phyloP scores from a whole-genome alignment of 2,888 invertebrate species.

The Pomacea canaliculata region DNA sequence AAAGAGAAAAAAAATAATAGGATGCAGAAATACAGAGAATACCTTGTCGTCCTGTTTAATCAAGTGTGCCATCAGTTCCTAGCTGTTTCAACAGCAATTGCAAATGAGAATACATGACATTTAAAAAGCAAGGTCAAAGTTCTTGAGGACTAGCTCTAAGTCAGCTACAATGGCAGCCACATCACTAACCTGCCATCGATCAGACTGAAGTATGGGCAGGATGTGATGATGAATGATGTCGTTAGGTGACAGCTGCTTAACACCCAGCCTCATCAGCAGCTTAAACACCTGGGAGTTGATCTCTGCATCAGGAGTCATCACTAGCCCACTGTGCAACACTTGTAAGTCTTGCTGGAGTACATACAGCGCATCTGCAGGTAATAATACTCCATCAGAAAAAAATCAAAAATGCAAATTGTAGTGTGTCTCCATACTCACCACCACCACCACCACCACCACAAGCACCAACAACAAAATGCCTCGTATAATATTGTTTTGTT shows the following conservation, averaged over 20 bases:
- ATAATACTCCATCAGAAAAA: neutral
- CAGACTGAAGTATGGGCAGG: constrained; percentile 57
- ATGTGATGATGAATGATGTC: constrained; percentile 66
- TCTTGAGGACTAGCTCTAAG: too few relatives aligned
- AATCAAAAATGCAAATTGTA: neutral
- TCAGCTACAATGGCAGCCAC: too few relatives aligned
- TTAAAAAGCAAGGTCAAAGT: too few relatives aligned
- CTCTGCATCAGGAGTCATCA: constrained; percentile 54
- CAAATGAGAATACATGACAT: too few relatives aligned
- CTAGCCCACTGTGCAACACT: constrained; percentile 52
- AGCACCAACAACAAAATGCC: too few relatives aligned
- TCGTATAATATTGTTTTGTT: neutral
- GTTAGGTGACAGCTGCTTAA: constrained; percentile 54
- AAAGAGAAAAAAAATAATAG: too few relatives aligned
- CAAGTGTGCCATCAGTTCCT: too few relatives aligned
- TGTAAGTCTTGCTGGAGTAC: constrained; percentile 58
- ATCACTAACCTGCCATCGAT: constrained; percentile 52
- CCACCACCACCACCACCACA: neutral
- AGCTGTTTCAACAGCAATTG: too few relatives aligned
- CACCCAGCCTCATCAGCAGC: constrained; percentile 53
- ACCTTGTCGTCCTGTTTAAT: too few relatives aligned
- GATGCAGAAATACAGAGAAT: too few relatives aligned
- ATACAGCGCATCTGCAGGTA: constrained; percentile 46
- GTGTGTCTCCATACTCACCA: too few relatives aligned
- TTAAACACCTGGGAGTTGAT: constrained; percentile 62